phyloP scores from a whole-genome alignment of 2,113 vertebrate species.

The Macroglossus sobrinus region DNA sequence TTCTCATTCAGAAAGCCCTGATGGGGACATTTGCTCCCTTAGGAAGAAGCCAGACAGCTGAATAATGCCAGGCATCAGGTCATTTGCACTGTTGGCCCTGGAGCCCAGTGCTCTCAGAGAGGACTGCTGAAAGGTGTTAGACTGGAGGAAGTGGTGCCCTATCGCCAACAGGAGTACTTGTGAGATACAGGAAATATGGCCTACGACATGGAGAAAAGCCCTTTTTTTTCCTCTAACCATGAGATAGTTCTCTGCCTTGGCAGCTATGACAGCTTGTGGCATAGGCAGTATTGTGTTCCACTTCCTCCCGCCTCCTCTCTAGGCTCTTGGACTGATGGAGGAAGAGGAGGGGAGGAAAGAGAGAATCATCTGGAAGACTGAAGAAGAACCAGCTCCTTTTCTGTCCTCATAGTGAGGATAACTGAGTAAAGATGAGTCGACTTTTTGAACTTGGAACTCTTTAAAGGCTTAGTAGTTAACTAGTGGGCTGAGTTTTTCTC shows the following conservation, averaged over 20 bases:
- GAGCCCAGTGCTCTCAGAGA: background rate
- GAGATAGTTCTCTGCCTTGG: background rate
- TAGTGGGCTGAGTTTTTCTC: background rate
- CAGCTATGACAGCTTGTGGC: background rate
- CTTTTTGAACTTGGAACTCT: background rate
- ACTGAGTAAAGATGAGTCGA: background rate
- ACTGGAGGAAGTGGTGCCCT: background rate
- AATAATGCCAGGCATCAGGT: background rate
- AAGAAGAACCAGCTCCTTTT: background rate
- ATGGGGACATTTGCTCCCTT: background rate
- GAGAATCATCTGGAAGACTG: background rate
- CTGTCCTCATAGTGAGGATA: background rate
- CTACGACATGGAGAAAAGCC: background rate
- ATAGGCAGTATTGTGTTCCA: background rate
- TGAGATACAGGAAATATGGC: background rate
- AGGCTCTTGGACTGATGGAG: background rate
- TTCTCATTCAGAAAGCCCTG: background rate
- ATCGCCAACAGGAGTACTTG: background rate
- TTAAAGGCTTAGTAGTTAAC: background rate
- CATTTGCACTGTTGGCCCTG: too few species aligned
- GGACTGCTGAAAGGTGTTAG: background rate
- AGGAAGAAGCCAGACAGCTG: background rate
- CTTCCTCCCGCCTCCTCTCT: background rate
- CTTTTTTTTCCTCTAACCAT: background rate
- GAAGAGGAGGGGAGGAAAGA: accelerated